A percentile compares a stretch with the other conserved stretches of the same genome.
phyloP scores from a whole-genome alignment of 2,888 invertebrate species.

The Drosophila koepferae region DNA sequence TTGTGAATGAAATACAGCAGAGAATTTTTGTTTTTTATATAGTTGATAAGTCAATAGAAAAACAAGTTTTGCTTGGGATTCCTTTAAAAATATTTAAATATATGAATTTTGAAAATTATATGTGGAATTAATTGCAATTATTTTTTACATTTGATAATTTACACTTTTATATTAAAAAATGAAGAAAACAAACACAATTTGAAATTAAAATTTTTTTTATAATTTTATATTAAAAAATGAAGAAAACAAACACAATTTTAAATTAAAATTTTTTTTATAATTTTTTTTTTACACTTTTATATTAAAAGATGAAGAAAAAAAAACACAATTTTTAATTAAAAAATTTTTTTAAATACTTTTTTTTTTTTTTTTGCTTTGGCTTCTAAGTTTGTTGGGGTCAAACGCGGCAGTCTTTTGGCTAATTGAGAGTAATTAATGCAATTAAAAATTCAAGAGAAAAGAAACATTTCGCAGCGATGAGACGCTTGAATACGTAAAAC shows the following conservation, averaged over 20 bases:
- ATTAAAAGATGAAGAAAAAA: background rate
- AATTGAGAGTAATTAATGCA: constrained; percentile 78
- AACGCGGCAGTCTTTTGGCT: constrained; percentile 42
- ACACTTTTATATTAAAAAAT: no score
- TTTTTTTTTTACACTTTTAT: background rate
- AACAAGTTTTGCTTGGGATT: background rate
- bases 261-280: no score
- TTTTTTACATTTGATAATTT: no score
- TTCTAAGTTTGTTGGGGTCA: background rate
- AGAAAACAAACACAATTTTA: no score
- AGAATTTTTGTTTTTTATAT: background rate
- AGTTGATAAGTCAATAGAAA: background rate
- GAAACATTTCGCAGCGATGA: constrained; percentile 41
- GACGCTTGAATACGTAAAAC: background rate
- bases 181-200: no score
- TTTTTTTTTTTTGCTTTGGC: background rate
- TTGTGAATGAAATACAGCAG: background rate
- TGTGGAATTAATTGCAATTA: no score
- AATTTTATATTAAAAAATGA: background rate
- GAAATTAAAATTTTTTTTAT: no score
- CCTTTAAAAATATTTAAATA: background rate
- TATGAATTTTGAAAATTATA: background rate
- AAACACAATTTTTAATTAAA: no score
- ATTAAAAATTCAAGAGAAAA: constrained; percentile 52
- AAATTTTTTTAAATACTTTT: no score